A percentile compares a stretch with the other conserved stretches of the same genome.
phyloP scores from a whole-genome alignment of 2,113 vertebrate species.

The Phrynosoma platyrhinos region DNA sequence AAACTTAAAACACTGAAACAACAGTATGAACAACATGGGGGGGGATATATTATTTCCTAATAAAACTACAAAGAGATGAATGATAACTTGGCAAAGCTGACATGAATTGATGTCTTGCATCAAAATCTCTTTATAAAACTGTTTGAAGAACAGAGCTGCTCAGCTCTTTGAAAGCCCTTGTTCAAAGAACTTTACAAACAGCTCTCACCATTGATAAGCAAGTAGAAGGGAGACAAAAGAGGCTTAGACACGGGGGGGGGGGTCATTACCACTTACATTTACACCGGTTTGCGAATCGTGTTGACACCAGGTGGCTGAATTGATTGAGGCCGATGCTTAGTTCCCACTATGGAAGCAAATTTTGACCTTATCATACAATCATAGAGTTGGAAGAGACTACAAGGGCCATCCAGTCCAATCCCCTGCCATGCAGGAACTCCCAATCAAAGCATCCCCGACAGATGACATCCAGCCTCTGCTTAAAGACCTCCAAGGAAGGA shows the following conservation, averaged over 20 bases:
- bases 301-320: too few species aligned
- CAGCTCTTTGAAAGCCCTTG: constrained; percentile 76
- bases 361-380: too few species aligned
- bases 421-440: too few species aligned
- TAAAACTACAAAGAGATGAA: constrained; percentile 82
- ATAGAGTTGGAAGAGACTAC: too few species aligned
- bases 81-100: constrained; percentile 74
- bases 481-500: too few species aligned
- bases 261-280: too few species aligned
- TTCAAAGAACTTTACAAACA: constrained; percentile 75
- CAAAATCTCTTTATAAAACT: constrained; percentile 80
- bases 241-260: constrained; percentile 53
- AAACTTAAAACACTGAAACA: constrained; percentile 72
- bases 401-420: too few species aligned
- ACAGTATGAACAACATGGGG: constrained; percentile 65
- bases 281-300: too few species aligned
- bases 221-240: constrained; percentile 43
- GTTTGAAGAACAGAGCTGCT: constrained; percentile 78
- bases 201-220: constrained; percentile 63
- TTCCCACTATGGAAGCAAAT: too few species aligned
- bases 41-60: constrained; percentile 80
- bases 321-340: too few species aligned
- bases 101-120: constrained; percentile 81
- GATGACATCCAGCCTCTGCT: too few species aligned
- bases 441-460: too few species aligned